Evolutionary conservation across 2,888 invertebrate species (phyloP).

Genomic region (Mechanitis messenoides): DNA sequence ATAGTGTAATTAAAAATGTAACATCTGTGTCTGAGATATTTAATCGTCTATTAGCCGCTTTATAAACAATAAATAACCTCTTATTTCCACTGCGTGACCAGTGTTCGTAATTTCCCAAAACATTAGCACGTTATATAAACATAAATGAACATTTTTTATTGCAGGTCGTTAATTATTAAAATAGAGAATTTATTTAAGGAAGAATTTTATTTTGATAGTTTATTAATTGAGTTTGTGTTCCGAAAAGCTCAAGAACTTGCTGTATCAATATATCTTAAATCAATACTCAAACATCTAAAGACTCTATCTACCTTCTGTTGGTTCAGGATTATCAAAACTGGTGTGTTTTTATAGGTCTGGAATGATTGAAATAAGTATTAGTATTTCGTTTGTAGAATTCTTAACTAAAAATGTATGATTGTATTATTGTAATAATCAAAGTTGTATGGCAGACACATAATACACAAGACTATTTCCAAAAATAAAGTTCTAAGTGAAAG

Average conservation of each 20-base stretch:
- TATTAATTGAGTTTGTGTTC: not conserved
- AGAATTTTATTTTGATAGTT: not conserved
- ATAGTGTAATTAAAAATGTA: too few relatives aligned
- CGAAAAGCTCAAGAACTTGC: not conserved
- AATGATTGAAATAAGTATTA: too few relatives aligned
- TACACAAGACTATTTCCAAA: too few relatives aligned
- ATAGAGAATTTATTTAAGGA: not conserved
- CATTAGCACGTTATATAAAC: slow-evolving; percentile 3
- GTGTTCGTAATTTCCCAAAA: slow-evolving; percentile 2
- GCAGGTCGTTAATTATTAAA: not conserved
- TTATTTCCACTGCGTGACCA: slow-evolving; percentile 3
- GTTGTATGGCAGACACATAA: too few relatives aligned
- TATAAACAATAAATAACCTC: slow-evolving; percentile 4
- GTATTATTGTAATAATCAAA: too few relatives aligned
- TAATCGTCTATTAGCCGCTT: not conserved
- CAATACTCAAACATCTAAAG: too few relatives aligned
- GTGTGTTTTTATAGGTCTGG: too few relatives aligned
- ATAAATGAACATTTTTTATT: not conserved
- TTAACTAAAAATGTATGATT: too few relatives aligned
- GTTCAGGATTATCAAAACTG: too few relatives aligned
- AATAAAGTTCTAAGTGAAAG: too few relatives aligned
- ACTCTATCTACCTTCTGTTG: too few relatives aligned
- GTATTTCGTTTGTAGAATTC: too few relatives aligned
- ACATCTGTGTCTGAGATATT: not conserved
- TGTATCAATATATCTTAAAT: not conserved